These are phyloP conservation scores for Anomalospiza imberbis DNA, from an alignment of 2,797 vertebrate species.

Conservation along the genomic window DNA sequence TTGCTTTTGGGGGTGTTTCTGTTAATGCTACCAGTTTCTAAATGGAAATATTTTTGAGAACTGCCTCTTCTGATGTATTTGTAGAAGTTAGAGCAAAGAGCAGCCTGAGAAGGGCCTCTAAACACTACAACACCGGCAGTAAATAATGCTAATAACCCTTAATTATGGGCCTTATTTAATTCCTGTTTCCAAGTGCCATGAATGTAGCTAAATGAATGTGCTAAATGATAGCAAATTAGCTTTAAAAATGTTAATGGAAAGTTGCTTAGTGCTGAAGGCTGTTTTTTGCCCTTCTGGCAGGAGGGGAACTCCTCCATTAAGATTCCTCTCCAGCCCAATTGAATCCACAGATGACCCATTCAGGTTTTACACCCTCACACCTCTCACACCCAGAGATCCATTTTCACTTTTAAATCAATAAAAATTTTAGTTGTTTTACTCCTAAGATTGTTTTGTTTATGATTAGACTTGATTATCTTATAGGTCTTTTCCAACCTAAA, in stretches of 20 bases:
- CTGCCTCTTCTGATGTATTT: background rate
- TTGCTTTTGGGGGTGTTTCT: background rate
- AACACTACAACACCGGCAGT: background rate
- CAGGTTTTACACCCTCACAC: background rate
- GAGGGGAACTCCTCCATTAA: background rate
- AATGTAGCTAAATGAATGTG: background rate
- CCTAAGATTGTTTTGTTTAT: background rate
- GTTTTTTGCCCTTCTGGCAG: background rate
- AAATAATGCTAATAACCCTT: slow-evolving; percentile 35
- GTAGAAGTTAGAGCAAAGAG: background rate
- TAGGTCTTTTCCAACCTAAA: background rate
- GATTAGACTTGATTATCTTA: background rate
- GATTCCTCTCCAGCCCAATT: background rate
- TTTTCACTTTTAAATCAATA: background rate
- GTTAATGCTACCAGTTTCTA: background rate
- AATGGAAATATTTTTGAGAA: background rate
- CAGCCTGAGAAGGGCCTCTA: background rate
- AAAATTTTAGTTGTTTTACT: background rate
- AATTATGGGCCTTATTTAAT: slow-evolving; percentile 14
- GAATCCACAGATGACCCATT: background rate
- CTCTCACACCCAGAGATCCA: background rate
- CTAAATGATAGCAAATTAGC: slow-evolving; percentile 42
- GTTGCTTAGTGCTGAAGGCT: background rate
- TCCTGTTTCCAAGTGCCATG: background rate
- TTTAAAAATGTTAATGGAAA: slow-evolving; percentile 1